Evolutionary conservation across 2,797 vertebrate species (phyloP).

Genomic region (Gadopsis bispinosus): DNA sequence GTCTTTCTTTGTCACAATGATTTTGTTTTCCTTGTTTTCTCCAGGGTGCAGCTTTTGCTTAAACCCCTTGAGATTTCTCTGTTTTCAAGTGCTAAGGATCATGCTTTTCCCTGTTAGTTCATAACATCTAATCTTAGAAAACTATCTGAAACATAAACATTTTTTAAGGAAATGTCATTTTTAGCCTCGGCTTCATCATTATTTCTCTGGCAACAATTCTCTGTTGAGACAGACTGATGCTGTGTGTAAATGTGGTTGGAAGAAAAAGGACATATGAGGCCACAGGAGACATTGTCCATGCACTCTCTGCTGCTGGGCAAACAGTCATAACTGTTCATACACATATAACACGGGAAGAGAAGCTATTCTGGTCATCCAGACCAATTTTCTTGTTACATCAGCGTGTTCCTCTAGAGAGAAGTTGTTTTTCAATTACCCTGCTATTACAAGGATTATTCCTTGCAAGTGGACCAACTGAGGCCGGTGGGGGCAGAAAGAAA

Average conservation of each 20-base stretch:
- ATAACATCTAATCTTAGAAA: conserved; percentile 18
- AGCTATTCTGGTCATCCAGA: conserved; percentile 39
- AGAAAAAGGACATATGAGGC: conserved; percentile 20
- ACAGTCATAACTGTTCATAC: conserved; percentile 34
- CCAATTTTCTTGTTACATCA: conserved; percentile 45
- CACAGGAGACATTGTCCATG: conserved; percentile 29
- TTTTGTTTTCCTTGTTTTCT: conserved; percentile 14
- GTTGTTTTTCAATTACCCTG: conserved; percentile 51
- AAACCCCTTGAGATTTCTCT: conserved; percentile 23
- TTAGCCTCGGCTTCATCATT: conserved; percentile 13
- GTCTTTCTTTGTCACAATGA: background rate
- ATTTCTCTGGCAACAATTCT: conserved; percentile 1
- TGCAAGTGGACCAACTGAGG: conserved; percentile 38
- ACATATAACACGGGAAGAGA: conserved; percentile 5
- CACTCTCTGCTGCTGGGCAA: conserved; percentile 38
- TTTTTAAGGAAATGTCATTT: background rate
- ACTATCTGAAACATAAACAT: background rate
- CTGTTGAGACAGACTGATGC: background rate
- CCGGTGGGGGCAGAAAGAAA: conserved; percentile 11
- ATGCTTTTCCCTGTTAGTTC: conserved; percentile 9
- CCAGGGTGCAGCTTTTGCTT: conserved; percentile 17
- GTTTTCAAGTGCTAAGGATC: conserved; percentile 1
- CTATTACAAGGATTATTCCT: conserved; percentile 52
- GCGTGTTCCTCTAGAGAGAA: conserved; percentile 41
- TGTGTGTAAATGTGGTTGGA: background rate